phyloP scores from a whole-genome alignment of 2,888 invertebrate species.

The Phalera bucephala region DNA sequence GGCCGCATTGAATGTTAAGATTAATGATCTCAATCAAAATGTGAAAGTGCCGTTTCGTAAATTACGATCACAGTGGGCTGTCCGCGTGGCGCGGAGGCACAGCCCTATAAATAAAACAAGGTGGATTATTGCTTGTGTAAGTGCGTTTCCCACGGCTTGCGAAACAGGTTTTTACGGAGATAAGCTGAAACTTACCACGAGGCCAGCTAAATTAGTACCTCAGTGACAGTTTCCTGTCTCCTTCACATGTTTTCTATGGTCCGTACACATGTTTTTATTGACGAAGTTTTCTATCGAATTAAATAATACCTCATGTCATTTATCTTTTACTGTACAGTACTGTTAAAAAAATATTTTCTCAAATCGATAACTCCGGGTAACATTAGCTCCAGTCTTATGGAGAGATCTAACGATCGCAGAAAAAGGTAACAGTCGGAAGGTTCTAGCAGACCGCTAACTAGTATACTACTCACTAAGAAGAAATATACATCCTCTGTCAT shows the following conservation, averaged over 20 bases:
- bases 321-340: no score
- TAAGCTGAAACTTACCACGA: slow-evolving; percentile 75
- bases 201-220: slow-evolving; percentile 71
- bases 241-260: slow-evolving; percentile 45
- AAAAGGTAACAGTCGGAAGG: no score
- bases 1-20: slow-evolving; percentile 28
- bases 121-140: slow-evolving; percentile 70
- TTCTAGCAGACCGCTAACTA: no score
- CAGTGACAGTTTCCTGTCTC: slow-evolving; percentile 77
- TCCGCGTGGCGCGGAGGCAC: slow-evolving; percentile 28
- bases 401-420: no score
- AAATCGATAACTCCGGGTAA: no score
- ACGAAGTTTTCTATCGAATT: not conserved
- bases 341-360: no score
- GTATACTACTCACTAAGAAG: no score
- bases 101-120: slow-evolving; percentile 71
- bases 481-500: no score
- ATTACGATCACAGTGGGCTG: slow-evolving; percentile 28
- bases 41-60: slow-evolving; percentile 45
- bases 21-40: slow-evolving; percentile 38
- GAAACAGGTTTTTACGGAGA: slow-evolving; percentile 73
- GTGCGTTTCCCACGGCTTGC: slow-evolving; percentile 78
- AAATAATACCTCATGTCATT: no score
- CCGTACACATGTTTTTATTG: slow-evolving; percentile 1
- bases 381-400: no score